Evolutionary conservation across 2,113 vertebrate species (phyloP).

Genomic region (Pteronura brasiliensis): DNA sequence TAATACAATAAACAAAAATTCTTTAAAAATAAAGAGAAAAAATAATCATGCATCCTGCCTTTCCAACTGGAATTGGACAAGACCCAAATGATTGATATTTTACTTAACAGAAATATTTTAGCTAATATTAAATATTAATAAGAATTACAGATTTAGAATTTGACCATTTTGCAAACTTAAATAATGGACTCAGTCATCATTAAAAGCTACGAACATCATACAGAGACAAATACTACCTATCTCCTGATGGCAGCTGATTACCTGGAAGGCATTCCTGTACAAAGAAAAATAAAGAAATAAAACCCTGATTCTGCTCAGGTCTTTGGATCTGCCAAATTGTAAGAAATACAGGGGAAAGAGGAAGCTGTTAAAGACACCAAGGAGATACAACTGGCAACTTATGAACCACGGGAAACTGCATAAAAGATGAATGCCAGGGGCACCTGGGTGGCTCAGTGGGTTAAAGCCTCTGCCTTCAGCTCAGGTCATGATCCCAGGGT

Average conservation of each 20-base stretch:
- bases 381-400: background rate
- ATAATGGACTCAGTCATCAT: background rate
- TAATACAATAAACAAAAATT: background rate
- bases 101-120: background rate
- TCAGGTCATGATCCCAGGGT: too few species aligned
- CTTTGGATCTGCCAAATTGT: background rate
- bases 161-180: background rate
- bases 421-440: background rate
- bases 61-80: background rate
- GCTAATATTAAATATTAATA: background rate
- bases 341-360: background rate
- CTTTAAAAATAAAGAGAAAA: background rate
- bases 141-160: background rate
- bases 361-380: background rate
- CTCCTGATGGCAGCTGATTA: background rate
- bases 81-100: background rate
- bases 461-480: too few species aligned
- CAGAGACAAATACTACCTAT: background rate
- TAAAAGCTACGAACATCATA: background rate
- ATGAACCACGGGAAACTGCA: background rate
- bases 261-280: background rate
- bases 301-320: background rate
- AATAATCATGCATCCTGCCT: background rate
- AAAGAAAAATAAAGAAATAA: background rate
- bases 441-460: too few species aligned